Percentiles rank a stretch among this genome's conserved stretches.
These are phyloP conservation scores for Pipistrellus pygmaeus DNA, from an alignment of 2,797 vertebrate species.

Conservation along the genomic window DNA sequence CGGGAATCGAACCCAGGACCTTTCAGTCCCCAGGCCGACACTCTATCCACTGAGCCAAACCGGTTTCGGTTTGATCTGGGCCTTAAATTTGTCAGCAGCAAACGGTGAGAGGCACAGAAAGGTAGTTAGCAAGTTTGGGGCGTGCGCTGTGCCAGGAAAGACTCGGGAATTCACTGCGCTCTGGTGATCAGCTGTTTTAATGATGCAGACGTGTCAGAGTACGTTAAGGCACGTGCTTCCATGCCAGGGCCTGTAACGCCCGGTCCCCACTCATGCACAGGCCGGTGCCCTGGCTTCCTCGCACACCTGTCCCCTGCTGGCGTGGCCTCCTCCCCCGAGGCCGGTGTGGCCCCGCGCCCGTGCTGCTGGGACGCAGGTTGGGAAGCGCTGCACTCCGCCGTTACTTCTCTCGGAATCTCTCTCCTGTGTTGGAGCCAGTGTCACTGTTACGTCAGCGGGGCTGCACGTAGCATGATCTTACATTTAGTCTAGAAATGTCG, in stretches of 20 bases:
- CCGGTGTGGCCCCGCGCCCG: too few relatives aligned
- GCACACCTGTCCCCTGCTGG: too few relatives aligned
- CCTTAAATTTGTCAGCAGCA: not conserved
- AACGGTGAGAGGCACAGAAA: too few relatives aligned
- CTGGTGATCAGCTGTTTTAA: fast-evolving
- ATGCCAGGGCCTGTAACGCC: not conserved
- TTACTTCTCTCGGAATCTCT: not conserved
- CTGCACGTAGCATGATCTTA: not conserved
- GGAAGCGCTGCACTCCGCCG: too few relatives aligned
- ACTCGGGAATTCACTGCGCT: fast-evolving
- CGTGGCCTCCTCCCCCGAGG: not conserved
- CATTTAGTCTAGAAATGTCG: not conserved
- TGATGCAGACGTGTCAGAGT: fast-evolving
- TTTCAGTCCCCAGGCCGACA: too few relatives aligned
- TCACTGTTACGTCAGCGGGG: not conserved
- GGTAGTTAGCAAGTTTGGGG: not conserved
- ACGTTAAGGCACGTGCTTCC: fast-evolving
- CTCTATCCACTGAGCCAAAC: too few relatives aligned
- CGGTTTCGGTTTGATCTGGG: too few relatives aligned
- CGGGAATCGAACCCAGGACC: too few relatives aligned
- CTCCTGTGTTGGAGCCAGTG: not conserved
- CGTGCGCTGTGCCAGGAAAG: not conserved
- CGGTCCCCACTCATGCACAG: fast-evolving
- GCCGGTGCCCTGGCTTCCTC: not conserved
- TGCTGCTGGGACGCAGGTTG: too few relatives aligned